Conservation (phyloP, 1,140 invertebrate genomes). For the Lasioglossum baleicum region DNA sequence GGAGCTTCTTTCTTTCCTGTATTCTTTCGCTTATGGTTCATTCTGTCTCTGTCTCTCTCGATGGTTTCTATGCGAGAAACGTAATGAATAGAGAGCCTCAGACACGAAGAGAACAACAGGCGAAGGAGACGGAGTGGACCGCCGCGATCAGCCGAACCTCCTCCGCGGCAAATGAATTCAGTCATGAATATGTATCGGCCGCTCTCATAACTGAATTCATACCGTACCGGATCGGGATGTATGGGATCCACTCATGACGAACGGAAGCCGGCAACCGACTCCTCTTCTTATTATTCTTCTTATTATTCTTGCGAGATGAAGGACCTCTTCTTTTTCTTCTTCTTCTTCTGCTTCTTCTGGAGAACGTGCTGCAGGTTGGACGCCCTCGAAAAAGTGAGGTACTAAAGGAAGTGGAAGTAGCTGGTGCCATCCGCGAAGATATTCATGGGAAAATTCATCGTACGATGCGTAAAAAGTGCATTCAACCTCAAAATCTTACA, state of each 20-base stretch:
- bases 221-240: conserved; percentile 50
- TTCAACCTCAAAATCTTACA: no score
- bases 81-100: conserved; percentile 44
- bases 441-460: no score
- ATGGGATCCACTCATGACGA: conserved; percentile 40
- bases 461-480: no score
- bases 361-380: no score
- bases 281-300: background rate
- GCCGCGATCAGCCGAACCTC: conserved; percentile 67
- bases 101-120: conserved; percentile 28
- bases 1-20: background rate
- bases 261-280: conserved; percentile 50
- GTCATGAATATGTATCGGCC: conserved; percentile 73
- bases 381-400: no score
- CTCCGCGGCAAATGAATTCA: conserved; percentile 71
- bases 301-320: no score
- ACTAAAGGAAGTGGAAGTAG: no score
- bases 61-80: conserved; percentile 24
- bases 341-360: no score
- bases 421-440: no score
- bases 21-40: background rate
- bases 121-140: conserved; percentile 44
- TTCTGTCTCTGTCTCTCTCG: background rate
- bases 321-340: no score
- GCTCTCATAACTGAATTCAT: conserved; percentile 73